phyloP scores from a whole-genome alignment of 2,888 invertebrate species.

The Ellobium chinense region DNA sequence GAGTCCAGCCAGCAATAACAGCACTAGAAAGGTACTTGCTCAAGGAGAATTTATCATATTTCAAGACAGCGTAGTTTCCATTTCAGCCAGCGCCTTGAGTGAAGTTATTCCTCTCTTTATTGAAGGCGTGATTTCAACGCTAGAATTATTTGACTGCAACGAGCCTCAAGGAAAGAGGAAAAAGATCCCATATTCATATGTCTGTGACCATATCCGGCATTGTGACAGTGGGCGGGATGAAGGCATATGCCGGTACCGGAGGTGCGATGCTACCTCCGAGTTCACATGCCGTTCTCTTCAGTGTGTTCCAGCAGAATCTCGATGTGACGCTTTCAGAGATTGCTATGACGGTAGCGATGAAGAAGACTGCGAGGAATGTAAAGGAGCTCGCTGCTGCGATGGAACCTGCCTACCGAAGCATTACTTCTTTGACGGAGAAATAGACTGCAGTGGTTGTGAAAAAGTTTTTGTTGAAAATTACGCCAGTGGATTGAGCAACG shows the following conservation, averaged over 20 bases:
- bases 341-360: conserved; percentile 26
- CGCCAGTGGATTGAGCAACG: background rate
- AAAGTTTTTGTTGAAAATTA: too few relatives aligned
- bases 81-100: background rate
- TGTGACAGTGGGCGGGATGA: conserved; percentile 14
- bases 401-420: conserved; percentile 13
- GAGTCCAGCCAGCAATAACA: background rate
- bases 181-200: background rate
- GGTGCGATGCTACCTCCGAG: background rate
- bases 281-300: conserved; percentile 6
- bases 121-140: background rate
- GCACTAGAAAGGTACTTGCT: background rate
- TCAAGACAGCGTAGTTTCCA: background rate
- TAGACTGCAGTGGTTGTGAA: background rate
- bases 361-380: conserved; percentile 7
- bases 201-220: conserved; percentile 9
- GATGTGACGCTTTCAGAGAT: conserved; percentile 9
- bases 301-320: background rate
- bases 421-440: background rate
- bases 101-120: background rate
- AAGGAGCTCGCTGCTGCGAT: conserved; percentile 4
- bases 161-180: background rate
- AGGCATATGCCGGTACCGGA: background rate
- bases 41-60: background rate
- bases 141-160: conserved; percentile 3